Evolutionary conservation across 2,113 vertebrate genomes (phyloP).

Genomic region (Phyllopteryx taeniolatus): DNA sequence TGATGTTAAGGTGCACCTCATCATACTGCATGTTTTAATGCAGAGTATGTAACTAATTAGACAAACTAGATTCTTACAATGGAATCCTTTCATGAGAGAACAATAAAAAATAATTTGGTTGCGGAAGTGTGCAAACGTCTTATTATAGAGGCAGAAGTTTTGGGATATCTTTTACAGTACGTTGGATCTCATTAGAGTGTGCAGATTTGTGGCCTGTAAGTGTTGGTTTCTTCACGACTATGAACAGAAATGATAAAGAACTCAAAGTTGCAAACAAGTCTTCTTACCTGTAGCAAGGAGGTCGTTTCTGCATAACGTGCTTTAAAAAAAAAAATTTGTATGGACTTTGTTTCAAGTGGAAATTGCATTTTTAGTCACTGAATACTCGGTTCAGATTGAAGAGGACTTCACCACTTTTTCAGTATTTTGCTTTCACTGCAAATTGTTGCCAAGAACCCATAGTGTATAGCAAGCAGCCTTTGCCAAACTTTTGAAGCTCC

Average conservation of each 20-base stretch:
- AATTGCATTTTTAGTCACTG: not conserved
- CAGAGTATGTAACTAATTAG: not conserved
- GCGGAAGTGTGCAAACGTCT: not conserved
- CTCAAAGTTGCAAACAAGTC: not conserved
- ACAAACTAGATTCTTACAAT: too few relatives aligned
- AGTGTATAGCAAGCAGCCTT: not conserved
- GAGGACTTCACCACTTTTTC: not conserved
- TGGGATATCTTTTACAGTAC: not conserved
- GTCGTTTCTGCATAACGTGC: not conserved
- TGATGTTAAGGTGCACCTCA: too few relatives aligned
- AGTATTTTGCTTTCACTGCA: conserved; percentile 1
- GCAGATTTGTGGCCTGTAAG: not conserved
- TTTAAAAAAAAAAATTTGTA: not conserved
- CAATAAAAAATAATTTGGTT: not conserved
- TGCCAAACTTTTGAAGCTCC: not conserved
- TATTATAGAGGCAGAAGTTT: not conserved
- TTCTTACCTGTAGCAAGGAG: not conserved
- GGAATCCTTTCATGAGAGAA: not conserved
- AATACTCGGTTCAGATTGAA: not conserved
- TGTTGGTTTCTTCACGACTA: not conserved
- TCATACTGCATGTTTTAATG: not conserved
- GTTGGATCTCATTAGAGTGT: not conserved
- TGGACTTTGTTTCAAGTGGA: too few relatives aligned
- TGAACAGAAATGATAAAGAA: not conserved
- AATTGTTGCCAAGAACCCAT: not conserved